These are phyloP conservation scores for Lasioglossum zephyrum DNA, from an alignment of 2,888 invertebrate genomes.

Conservation along the genomic window DNA sequence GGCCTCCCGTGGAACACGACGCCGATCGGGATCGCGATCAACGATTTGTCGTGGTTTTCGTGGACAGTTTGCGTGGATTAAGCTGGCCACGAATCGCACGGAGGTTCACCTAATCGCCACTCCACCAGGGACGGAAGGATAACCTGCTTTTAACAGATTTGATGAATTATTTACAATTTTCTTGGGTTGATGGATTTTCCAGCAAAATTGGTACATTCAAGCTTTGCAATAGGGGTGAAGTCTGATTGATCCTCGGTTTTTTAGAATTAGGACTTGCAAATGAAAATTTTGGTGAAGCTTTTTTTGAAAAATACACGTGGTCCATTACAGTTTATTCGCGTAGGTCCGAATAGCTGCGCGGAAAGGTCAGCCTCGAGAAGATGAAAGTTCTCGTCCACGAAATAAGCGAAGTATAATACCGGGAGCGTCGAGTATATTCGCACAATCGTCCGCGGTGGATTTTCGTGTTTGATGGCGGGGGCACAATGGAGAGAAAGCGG, in stretches of 20 bases:
- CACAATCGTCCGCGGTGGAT: conserved; percentile 10
- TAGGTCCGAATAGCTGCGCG: not conserved
- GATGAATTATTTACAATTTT: not conserved
- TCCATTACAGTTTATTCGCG: no score
- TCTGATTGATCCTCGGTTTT: no score
- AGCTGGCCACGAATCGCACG: not conserved
- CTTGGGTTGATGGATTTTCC: not conserved
- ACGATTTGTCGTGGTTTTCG: conserved; percentile 25
- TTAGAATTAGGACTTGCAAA: no score
- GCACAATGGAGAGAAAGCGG: conserved; percentile 53
- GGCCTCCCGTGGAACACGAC: conserved; percentile 28
- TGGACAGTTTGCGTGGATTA: conserved; percentile 4
- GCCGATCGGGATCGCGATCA: conserved; percentile 13
- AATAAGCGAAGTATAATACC: not conserved
- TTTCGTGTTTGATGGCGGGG: conserved; percentile 15
- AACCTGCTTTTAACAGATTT: not conserved
- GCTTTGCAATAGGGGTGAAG: no score
- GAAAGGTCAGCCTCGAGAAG: not conserved
- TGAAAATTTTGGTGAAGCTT: no score
- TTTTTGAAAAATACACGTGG: no score
- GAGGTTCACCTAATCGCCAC: not conserved
- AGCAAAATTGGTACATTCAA: no score
- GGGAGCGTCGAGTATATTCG: conserved; percentile 13
- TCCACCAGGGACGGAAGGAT: not conserved
- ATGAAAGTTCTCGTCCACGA: not conserved